Conservation (phyloP, 2,888 invertebrate genomes). For the Nomada flava region DNA sequence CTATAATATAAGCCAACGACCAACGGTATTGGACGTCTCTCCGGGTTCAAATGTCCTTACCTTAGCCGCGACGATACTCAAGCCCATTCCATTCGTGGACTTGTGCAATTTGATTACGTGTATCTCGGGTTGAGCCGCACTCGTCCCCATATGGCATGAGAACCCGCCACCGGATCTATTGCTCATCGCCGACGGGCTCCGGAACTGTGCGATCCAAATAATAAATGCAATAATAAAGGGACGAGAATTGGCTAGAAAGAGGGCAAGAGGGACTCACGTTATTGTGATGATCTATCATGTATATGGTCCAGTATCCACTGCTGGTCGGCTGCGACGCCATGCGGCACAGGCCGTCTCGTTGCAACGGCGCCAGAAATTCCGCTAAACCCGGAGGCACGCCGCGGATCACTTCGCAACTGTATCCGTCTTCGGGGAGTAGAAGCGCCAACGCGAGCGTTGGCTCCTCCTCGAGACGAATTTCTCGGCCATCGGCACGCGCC, state of each 20-base stretch:
- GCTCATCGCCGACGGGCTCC: slow-evolving; percentile 89
- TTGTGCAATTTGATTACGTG: slow-evolving; percentile 96
- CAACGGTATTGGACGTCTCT: background rate
- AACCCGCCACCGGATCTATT: slow-evolving; percentile 86
- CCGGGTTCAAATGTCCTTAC: slow-evolving; percentile 83
- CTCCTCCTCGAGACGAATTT: slow-evolving; percentile 96
- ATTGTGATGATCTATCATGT: slow-evolving; percentile 89
- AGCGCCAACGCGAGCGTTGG: slow-evolving; percentile 95
- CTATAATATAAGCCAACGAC: background rate
- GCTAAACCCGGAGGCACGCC: slow-evolving; percentile 97
- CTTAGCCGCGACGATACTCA: slow-evolving; percentile 99
- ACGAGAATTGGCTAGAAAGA: background rate
- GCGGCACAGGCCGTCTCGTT: slow-evolving; percentile 94
- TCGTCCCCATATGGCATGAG: slow-evolving; percentile 76
- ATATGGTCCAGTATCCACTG: slow-evolving; percentile 97
- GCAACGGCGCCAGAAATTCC: slow-evolving; percentile 93
- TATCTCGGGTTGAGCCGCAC: slow-evolving; percentile 89
- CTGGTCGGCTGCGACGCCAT: slow-evolving; percentile 96
- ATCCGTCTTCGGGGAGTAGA: slow-evolving; percentile 98
- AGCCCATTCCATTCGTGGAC: slow-evolving; percentile 98
- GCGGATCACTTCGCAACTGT: slow-evolving; percentile 97
- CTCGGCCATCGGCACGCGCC: slow-evolving; percentile 95
- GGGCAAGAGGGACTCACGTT: slow-evolving; percentile 81
- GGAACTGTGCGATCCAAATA: slow-evolving; percentile 82
- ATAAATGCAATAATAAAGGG: background rate